Evolutionary conservation across 1,140 invertebrate genomes (phyloP), one percentile per base, ranked within the genome.

Genomic region (Ceratina calcarata): DNA sequence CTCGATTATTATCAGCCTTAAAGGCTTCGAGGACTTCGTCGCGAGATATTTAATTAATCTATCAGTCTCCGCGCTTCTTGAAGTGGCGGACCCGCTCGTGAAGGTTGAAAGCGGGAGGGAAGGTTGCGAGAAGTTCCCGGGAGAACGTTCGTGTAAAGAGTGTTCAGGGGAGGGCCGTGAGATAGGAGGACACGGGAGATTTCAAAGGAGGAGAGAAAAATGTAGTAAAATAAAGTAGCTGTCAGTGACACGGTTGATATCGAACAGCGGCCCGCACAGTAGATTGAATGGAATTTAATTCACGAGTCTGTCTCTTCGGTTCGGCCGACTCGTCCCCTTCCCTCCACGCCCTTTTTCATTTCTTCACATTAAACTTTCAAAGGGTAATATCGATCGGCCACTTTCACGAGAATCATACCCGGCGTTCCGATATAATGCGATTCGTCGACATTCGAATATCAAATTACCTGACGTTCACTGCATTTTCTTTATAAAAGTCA

Each of bases 261-360:
- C 37, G 57, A 69, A 51, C 53, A 10, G 20, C n/a, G 22, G 2
- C 8, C 2, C 37, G 16, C 6, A 32, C 57, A 22, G 3, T 20
- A 45, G 66, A 77, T 61, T 27, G 74, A 77, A 69, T 27, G 55
- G 74, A 69, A 77, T 70, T 70, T 77, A 69, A 77, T 77, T 70
- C 66, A 24, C n/a, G n/a, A 70, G n/a, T 16, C 27, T 18, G 61
- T 49, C 18, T 62, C 32, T 12, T n/a, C 68, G 67, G 32, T 18
- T 55, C 71, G 20, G 37, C 60, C 60, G 24, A 15, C 13, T 10
- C 49, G 6, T 16, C 1, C 57, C 20, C 18, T 2, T 15, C 37
- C 22, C 27, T 24, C 37, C 69, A 18, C n/a, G 22, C 61, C 4
- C 32, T 49, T 58, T 58, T 68, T 76, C 74, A 49, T 76, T 76